These are phyloP conservation scores for Drosophila mauritiana DNA, from an alignment of 1,140 invertebrate genomes.

Conservation along the genomic window DNA sequence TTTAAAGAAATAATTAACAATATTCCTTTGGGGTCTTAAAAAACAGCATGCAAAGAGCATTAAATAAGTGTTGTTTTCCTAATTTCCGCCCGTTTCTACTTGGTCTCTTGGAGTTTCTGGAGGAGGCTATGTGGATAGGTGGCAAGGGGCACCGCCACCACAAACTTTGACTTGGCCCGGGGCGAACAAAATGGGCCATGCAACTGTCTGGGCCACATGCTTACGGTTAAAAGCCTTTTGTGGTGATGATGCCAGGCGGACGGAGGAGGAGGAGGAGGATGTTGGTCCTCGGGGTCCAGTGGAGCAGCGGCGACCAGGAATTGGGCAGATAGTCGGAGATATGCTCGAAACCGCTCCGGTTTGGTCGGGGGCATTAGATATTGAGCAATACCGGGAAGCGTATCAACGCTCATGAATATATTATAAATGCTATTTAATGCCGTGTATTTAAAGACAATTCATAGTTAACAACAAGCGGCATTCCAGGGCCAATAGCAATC, in stretches of 20 bases:
- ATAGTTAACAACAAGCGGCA: constrained; percentile 51
- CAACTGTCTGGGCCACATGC: constrained; percentile 67
- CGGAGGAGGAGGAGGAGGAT: not conserved
- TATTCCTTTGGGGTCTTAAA: not conserved
- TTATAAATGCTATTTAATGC: constrained; percentile 82
- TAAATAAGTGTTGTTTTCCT: constrained; percentile 3
- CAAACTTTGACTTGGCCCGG: constrained; percentile 58
- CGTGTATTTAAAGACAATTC: constrained; percentile 82
- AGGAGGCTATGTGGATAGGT: constrained; percentile 1
- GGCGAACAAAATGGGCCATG: constrained; percentile 77
- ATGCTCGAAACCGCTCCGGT: constrained; percentile 17
- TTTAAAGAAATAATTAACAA: not conserved
- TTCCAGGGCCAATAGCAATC: constrained; percentile 59
- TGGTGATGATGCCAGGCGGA: constrained; percentile 12
- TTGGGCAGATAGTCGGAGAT: constrained; percentile 49
- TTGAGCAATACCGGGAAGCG: constrained; percentile 78
- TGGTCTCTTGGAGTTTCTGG: constrained; percentile 6
- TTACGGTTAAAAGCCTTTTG: constrained; percentile 74
- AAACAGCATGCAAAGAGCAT: not conserved
- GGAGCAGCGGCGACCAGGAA: constrained; percentile 7
- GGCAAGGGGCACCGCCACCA: constrained; percentile 9
- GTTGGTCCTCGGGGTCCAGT: constrained; percentile 2
- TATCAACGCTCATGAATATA: constrained; percentile 75
- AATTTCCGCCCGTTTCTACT: constrained; percentile 2
- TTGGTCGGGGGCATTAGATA: constrained; percentile 59